Evolutionary conservation across 64 coral and sea anemone species (phyloP).

Genomic region (Actinia tenebrosa): DNA sequence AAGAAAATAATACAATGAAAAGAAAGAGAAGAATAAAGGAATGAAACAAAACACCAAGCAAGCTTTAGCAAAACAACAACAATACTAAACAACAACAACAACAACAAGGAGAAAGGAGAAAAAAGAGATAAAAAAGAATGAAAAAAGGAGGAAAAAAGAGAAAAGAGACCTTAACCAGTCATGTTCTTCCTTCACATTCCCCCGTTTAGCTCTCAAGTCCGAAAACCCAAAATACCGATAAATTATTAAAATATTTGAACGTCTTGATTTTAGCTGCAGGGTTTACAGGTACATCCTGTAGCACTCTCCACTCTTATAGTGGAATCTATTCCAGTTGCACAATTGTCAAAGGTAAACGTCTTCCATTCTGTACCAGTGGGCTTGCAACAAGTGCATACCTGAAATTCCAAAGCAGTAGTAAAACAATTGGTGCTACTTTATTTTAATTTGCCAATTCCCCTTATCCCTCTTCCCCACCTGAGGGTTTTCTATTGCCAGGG

Average conservation of each 20-base stretch:
- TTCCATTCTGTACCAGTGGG: constrained; percentile 11
- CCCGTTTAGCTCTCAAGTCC: background rate
- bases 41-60: no score
- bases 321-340: background rate
- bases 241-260: background rate
- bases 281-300: background rate
- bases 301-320: background rate
- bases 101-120: background rate
- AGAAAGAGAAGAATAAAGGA: no score
- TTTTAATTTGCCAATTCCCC: no score
- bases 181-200: background rate
- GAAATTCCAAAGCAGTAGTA: background rate
- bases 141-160: background rate
- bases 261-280: constrained; percentile 1
- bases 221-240: background rate
- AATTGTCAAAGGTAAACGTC: background rate
- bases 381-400: background rate
- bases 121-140: background rate
- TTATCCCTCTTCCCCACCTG: no score
- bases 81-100: no score
- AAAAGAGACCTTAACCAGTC: background rate
- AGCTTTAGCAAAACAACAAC: no score
- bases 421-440: background rate
- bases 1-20: no score
- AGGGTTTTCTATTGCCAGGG: no score